A percentile compares a stretch with the other conserved stretches of the same genome.
These are phyloP conservation scores for Sebastes kiyomatsui DNA, from an alignment of 2,797 vertebrate genomes.

Conservation along the genomic window DNA sequence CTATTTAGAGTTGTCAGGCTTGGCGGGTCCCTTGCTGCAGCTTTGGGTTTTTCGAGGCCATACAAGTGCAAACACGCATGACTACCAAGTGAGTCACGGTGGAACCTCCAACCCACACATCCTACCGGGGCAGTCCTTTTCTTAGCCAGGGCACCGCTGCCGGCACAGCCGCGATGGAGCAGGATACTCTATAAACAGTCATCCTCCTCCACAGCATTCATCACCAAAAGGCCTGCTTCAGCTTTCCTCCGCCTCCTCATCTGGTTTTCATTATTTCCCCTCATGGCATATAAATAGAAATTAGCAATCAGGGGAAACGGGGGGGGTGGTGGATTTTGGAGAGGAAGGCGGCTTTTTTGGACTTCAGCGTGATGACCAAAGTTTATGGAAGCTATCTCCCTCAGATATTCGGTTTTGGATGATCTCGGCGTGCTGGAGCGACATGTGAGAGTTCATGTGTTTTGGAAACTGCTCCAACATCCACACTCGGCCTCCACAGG, in stretches of 20 bases:
- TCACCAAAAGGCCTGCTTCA: slow-evolving; percentile 65
- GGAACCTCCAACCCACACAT: slow-evolving; percentile 77
- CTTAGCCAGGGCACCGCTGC: slow-evolving; percentile 57
- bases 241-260: slow-evolving; percentile 65
- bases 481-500: slow-evolving; percentile 9
- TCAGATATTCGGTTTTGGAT: slow-evolving; percentile 40
- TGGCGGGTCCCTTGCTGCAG: slow-evolving; percentile 55
- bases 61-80: slow-evolving; percentile 68
- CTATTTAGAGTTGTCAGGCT: slow-evolving; percentile 68
- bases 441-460: slow-evolving; percentile 34
- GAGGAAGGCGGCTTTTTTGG: slow-evolving; percentile 39
- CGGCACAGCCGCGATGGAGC: slow-evolving; percentile 30
- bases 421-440: slow-evolving; percentile 18
- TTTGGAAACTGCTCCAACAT: slow-evolving; percentile 35
- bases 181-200: slow-evolving; percentile 73
- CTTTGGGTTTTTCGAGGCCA: slow-evolving; percentile 47
- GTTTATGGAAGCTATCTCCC: slow-evolving; percentile 64
- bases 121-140: slow-evolving; percentile 69
- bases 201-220: slow-evolving; percentile 66
- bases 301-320: slow-evolving; percentile 70
- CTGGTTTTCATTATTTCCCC: slow-evolving; percentile 77
- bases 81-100: slow-evolving; percentile 79
- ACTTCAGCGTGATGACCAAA: slow-evolving; percentile 39
- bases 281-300: slow-evolving; percentile 77
- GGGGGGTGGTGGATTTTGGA: slow-evolving; percentile 61